Percentiles rank a stretch among this genome's conserved stretches.
Conservation (phyloP, 2,113 vertebrate genomes). For the Platysternon megacephalum region DNA sequence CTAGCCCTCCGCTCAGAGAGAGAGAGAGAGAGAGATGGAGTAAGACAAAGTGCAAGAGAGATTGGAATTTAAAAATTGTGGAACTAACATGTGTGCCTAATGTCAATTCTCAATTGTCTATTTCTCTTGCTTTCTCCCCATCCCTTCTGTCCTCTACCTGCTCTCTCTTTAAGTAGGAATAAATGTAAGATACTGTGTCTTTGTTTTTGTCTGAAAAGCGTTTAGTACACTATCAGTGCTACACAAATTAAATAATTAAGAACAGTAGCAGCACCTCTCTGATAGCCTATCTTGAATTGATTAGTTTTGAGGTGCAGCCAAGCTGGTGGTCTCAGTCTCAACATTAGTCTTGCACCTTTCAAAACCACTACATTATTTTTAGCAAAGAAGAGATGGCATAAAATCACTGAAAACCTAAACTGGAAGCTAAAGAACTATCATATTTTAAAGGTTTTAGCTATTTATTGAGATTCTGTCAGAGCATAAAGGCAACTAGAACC, state of each 20-base stretch:
- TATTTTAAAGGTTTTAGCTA: not conserved
- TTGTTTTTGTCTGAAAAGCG: not conserved
- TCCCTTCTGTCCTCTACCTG: not conserved
- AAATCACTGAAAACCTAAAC: not conserved
- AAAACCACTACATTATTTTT: not conserved
- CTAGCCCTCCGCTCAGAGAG: not conserved
- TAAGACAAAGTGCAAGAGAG: not conserved
- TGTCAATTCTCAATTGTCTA: not conserved
- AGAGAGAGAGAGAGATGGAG: not conserved
- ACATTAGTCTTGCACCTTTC: not conserved
- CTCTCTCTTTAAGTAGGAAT: not conserved
- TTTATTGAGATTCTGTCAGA: not conserved
- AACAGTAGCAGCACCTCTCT: not conserved
- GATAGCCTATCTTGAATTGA: not conserved
- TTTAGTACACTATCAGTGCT: not conserved
- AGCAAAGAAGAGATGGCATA: not conserved
- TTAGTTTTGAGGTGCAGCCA: not conserved
- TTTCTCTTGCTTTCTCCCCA: not conserved
- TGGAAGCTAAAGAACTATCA: not conserved
- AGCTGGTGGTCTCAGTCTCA: not conserved
- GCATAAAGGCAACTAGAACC: not conserved
- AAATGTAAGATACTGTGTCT: not conserved
- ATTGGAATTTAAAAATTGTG: not conserved
- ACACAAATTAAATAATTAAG: not conserved
- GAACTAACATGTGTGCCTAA: not conserved